Evolutionary conservation across 2,797 vertebrate genomes (phyloP), one percentile per base, ranked within the genome.

Genomic region (Allobates femoralis): DNA sequence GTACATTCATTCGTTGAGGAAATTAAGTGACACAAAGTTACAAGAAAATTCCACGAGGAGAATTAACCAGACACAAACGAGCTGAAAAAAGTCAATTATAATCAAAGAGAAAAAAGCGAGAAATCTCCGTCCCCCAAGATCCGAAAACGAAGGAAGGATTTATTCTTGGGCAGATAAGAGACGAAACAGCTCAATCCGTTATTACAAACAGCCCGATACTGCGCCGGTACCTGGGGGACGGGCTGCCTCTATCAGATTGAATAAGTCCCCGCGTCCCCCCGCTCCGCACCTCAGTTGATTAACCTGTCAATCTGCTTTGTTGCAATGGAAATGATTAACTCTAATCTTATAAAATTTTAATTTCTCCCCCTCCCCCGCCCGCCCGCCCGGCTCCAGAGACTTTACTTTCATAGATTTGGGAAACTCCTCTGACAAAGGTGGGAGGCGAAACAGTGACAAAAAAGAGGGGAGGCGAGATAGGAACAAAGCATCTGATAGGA

Each of bases 281-380:
- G 23, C 28, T 12, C 60, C 56, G 28, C 18, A 60, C 26, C 86
- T 74, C 37, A 12, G 79, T 71, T 83, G 74, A 87, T 87, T 87
- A 87, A 83, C 67, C 64, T 83, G 80, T 87, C 86, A 87, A 23
- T 78, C 74, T 71, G 32, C 26, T 41, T 23, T n/a, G 18, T n/a
- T 41, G 41, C 51, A 60, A 3, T 21, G 51, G 56, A 76, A 79
- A 46, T 83, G 74, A 83, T 87, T 83, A 69, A 55, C 58, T 78
- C 69, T 78, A 56, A 83, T 87, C 80, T 87, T 37, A 30, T 30
- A 15, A 77, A 55, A 60, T 82, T 51, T 56, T 83, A 64, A 75
- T 76, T 82, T 86, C 30, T 76, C 32, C 14, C 15, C n/a, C n/a
- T n/a, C n/a, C n/a, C n/a, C n/a, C n/a, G n/a, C n/a, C n/a, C n/a